A percentile compares a stretch with the other conserved stretches of the same genome.
Conservation (phyloP, 2,888 invertebrate species). For the Tetranychus piercei region DNA sequence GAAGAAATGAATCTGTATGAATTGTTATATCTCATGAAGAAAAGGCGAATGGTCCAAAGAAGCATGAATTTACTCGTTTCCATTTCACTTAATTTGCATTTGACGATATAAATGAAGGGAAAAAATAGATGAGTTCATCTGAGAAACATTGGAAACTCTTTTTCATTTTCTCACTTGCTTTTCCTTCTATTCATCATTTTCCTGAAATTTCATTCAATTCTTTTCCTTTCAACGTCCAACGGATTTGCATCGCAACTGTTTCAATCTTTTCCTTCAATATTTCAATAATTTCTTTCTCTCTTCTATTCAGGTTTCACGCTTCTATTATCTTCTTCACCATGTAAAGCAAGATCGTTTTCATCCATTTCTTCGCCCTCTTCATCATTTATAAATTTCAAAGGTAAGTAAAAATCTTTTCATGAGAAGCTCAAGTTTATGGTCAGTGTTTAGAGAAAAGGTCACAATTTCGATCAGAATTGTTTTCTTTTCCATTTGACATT, state of each 20-base stretch:
- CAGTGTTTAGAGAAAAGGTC: no score
- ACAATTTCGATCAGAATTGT: no score
- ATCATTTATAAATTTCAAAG: not conserved
- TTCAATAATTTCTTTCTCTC: not conserved
- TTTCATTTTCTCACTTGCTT: no score
- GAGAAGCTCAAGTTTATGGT: no score
- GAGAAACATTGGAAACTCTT: not conserved
- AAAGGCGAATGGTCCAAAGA: not conserved
- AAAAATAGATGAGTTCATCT: no score
- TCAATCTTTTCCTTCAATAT: not conserved
- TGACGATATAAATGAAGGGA: not conserved
- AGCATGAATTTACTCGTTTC: not conserved
- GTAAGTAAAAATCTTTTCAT: not conserved
- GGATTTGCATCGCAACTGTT: not conserved
- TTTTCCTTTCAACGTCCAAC: no score
- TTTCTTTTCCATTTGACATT: no score
- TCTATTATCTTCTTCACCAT: not conserved
- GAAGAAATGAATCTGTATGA: not conserved
- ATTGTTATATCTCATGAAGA: not conserved
- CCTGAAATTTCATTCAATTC: no score
- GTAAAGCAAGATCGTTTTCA: not conserved
- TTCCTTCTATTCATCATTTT: no score
- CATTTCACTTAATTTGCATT: conserved; percentile 1
- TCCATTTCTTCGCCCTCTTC: not conserved
- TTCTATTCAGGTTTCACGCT: not conserved